Evolutionary conservation across 2,797 vertebrate species (phyloP).

Genomic region (Rallus crepitans): DNA sequence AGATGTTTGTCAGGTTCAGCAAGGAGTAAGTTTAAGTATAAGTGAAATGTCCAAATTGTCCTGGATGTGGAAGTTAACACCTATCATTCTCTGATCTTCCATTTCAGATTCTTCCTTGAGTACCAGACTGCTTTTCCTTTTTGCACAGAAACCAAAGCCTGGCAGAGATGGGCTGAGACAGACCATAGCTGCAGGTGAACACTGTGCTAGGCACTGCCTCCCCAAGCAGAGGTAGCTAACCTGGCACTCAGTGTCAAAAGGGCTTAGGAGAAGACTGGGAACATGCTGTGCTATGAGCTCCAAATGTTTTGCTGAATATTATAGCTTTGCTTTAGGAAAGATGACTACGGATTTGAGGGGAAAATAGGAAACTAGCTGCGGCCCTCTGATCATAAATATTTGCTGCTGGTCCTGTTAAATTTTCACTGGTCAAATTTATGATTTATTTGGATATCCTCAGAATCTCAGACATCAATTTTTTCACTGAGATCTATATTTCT

Average conservation of each 20-base stretch:
- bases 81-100: neutral
- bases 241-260: fast-evolving
- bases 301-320: neutral
- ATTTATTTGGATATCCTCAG: neutral
- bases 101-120: neutral
- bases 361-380: neutral
- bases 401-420: neutral
- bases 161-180: neutral
- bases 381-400: neutral
- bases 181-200: neutral
- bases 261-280: neutral
- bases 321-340: neutral
- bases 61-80: neutral
- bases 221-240: neutral
- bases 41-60: neutral
- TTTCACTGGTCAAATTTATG: neutral
- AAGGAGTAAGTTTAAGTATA: neutral
- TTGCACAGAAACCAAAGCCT: neutral
- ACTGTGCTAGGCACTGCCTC: fast-evolving
- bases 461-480: neutral
- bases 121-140: neutral
- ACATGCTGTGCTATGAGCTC: neutral
- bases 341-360: neutral
- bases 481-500: neutral
- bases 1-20: neutral